Evolutionary conservation across 2,113 vertebrate species (phyloP), one percentile per base, ranked within the genome.

Genomic region (Baryphthengus martii): DNA sequence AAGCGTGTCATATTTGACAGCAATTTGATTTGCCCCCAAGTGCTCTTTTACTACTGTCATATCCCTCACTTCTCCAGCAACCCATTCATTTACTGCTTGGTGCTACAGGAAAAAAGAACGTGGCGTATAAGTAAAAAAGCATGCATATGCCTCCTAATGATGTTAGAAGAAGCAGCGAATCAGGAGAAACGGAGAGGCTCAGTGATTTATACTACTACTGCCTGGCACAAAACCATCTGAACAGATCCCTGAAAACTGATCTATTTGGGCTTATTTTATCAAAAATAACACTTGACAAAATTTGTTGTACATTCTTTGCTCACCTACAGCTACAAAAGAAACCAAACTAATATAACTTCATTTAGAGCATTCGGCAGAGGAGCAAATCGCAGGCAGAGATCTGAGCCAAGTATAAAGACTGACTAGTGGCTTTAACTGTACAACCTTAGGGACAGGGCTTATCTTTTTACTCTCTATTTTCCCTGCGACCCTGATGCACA

Each of bases 401-500:
- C 45, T 3, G 14, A 86, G 47, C 18, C 50, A 21, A 19, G 19
- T 2, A 21, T 2, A 14, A 10, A n/a, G 49, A 37, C 1, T 3
- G 52, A 10, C 37, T 1, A 13, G 15, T 7, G 37, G 33, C 58
- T 55, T 23, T 13, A 35, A 12, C 13, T 2, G 33, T 9, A 5
- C 61, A 49, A 3, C 62, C 61, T 17, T 4, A n/a, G 37, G 11
- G 59, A 19, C 52, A 11, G n/a, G 28, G 37, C 33, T 35, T 3
- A 3, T 5, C 55, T 39, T 29, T 16, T 12, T 13, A 13, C n/a
- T 31, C 37, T 5, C 0, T 8, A 8, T 53, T 62, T 50, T n/a
- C 37, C 12, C 33, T 6, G 4, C 23, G 15, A 31, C 28, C 35
- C 56, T 2, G 50, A 16, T 7, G 53, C n/a, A 10, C 37, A 24